Evolutionary conservation across 2,888 invertebrate genomes (phyloP).

Genomic region (Megastigmus dorsalis): DNA sequence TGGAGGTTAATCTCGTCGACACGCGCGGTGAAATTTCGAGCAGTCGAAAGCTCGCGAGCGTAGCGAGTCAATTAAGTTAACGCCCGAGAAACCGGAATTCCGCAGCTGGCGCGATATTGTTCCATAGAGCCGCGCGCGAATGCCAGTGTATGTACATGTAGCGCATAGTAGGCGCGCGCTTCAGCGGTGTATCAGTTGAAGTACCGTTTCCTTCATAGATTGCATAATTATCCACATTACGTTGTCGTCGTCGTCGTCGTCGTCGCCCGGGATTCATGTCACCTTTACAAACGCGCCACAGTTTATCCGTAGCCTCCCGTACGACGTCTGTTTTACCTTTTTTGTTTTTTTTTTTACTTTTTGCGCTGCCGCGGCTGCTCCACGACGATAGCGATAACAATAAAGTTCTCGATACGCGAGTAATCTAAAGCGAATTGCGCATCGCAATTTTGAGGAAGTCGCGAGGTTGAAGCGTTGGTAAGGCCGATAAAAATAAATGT

Average conservation of each 20-base stretch:
- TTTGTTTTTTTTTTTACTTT: neutral
- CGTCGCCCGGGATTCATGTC: slow-evolving; percentile 20
- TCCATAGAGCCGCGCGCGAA: too few relatives aligned
- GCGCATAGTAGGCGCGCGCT: neutral
- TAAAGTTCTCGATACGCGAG: too few relatives aligned
- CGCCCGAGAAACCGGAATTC: slow-evolving; percentile 30
- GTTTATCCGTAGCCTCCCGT: too few relatives aligned
- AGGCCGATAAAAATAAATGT: too few relatives aligned
- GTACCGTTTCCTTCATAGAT: slow-evolving; percentile 56
- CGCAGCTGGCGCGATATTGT: slow-evolving; percentile 8
- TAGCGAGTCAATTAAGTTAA: slow-evolving; percentile 23
- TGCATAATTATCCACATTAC: slow-evolving; percentile 53
- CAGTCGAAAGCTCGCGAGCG: slow-evolving; percentile 8
- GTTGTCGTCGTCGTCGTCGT: neutral
- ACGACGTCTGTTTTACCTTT: neutral
- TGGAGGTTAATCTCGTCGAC: slow-evolving; percentile 1
- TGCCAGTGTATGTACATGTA: too few relatives aligned
- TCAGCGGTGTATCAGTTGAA: slow-evolving; percentile 11
- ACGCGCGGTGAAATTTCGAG: neutral
- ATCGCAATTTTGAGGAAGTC: too few relatives aligned
- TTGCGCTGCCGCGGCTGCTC: too few relatives aligned
- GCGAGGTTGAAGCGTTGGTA: too few relatives aligned
- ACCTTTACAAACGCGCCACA: too few relatives aligned
- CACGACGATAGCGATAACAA: too few relatives aligned
- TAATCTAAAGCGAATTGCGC: too few relatives aligned